Evolutionary conservation across 2,113 vertebrate genomes (phyloP), one percentile per base, ranked within the genome.

Genomic region (Fulica atra): DNA sequence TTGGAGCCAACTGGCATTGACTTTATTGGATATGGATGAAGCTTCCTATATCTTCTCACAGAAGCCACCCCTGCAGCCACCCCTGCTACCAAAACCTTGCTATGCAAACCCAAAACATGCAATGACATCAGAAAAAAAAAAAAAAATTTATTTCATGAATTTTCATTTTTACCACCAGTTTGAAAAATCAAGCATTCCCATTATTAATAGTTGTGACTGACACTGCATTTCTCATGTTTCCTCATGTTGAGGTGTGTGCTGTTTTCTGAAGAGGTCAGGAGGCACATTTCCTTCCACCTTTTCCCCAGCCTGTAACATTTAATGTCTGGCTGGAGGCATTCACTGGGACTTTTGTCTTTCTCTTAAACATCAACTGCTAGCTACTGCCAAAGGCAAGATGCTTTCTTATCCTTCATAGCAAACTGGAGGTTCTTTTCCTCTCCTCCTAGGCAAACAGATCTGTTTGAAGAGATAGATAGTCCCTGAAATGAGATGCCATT

Each of bases 191-290:
- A 74, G 3, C 3, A 13, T 35, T 81, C 7, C 24, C 11, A 12
- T 51, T 38, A 31, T 42, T 88, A 57, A 24, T 24, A 46, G 21
- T 13, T 65, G 26, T 86, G 63, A 25, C 36, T 54, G 25, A 79
- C 80, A 54, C 6, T 56, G 11, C 6, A n/a, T 68, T 91, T 89
- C 56, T 95, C 36, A 46, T 69, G 14, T 53, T 35, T 51, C 46
- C 3, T 1, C 35, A 23, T 60, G 48, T 26, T 59, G 35, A 81
- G 17, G 9, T 64, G 29, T 8, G 14, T 63, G 28, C 6, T 76
- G 70, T 71, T 91, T 79, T 85, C 87, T 76, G 53, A 48, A 85
- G 89, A 94, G 29, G 35, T 81, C 89, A 82, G 38, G 23, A 93
- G 59, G 71, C n/a, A 81, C 21, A 53, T 82, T 84, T 89, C 23